Conservation (phyloP, 2,797 vertebrate species). For the Crenuchus spilurus region DNA sequence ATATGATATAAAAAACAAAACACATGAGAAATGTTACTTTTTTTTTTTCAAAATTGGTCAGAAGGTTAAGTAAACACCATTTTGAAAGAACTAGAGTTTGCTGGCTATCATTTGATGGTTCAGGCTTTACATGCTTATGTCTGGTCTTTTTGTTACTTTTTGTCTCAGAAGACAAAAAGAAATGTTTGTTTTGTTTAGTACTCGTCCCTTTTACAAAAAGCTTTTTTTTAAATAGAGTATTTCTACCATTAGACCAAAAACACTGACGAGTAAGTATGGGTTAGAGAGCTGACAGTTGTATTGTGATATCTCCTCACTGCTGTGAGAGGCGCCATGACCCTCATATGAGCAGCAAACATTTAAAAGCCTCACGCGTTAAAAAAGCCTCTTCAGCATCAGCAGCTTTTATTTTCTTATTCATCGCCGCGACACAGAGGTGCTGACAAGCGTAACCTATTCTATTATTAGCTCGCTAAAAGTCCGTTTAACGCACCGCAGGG, state of each 20-base stretch:
- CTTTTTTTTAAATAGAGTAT: not conserved
- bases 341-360: not conserved
- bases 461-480: constrained; percentile 82
- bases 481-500: constrained; percentile 73
- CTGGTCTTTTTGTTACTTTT: too few relatives aligned
- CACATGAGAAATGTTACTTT: too few relatives aligned
- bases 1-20: too few relatives aligned
- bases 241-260: not conserved
- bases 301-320: not conserved
- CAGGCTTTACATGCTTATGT: too few relatives aligned
- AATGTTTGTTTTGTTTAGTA: not conserved
- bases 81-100: too few relatives aligned
- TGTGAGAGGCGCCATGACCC: not conserved
- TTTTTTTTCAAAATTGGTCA: too few relatives aligned
- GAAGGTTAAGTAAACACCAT: too few relatives aligned
- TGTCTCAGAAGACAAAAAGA: too few relatives aligned
- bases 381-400: constrained; percentile 56
- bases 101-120: too few relatives aligned
- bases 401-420: constrained; percentile 71
- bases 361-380: constrained; percentile 2
- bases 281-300: not conserved
- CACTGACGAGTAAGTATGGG: not conserved
- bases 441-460: constrained; percentile 81
- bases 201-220: not conserved
- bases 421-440: constrained; percentile 67